Base-by-base conservation (phyloP, 2,797 vertebrate genomes). In the Pteropus rufus region DNA sequence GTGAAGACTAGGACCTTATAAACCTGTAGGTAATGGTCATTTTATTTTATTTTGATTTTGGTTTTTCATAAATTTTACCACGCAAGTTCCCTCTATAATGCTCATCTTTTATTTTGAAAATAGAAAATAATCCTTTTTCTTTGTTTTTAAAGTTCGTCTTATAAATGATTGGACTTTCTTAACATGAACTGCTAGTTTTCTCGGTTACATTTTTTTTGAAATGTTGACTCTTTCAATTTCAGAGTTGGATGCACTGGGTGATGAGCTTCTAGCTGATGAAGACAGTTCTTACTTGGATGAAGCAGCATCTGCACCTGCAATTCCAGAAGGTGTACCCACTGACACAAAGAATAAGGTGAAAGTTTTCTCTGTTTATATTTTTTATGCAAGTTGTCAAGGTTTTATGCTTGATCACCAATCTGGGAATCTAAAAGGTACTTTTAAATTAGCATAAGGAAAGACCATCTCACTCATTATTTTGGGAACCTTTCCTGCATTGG, bases 231-330 rank as follows among this genome's bases (percentile, higher is more conserved):
- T 97, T 95, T 97, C 5, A 3, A 90, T 98, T 96, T 97, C 97
- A 99, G 99, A 99, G 97, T 98, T 99, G 98, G 99, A 99, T 84
- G 99, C 99, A 0, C 95, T 99, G 69, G 99, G 99, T 94, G 99
- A 99, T 65, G 99, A 99, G 97, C 98, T 99, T 93, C 97, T 99
- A 88, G 95, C 99, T 85, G 99, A 99, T 93, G 99, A 99, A 8
- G 99, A 99, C 98, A 99, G 99, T 96, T 99, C 99, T 49, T 99
- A 99, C 98, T 98, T 99, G 91, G 99, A 99, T 54, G 99, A 99
- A 89, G 99, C 99, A 0, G 98, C 99, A 4, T 98, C 99, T 0
- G 99, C 99, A 89, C 99, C 99, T 46, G 98, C 99, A 95, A 99
- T 99, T 98, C 99, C 99, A 94, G 99, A 99, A 94, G 99, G 99